These are phyloP conservation scores for Drosophila sp. DNA, from an alignment of 1,140 invertebrate species.

Conservation along the genomic window DNA sequence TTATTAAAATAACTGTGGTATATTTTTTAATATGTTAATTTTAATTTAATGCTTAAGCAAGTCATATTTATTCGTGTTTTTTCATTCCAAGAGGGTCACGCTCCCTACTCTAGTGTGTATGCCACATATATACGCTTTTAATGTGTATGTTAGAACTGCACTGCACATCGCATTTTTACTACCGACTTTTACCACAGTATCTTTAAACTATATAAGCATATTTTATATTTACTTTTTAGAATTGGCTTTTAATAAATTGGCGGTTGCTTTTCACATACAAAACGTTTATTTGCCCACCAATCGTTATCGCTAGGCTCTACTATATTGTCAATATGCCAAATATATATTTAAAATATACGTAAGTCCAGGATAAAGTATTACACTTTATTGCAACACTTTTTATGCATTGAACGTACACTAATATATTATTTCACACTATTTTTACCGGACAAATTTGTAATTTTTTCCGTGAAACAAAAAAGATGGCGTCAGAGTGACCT, in stretches of 20 bases:
- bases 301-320: conserved; percentile 32
- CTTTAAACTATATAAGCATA: conserved; percentile 4
- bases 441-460: conserved; percentile 68
- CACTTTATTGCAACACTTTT: conserved; percentile 5
- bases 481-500: conserved; percentile 55
- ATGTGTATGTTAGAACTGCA: conserved; percentile 28
- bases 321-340: conserved; percentile 22
- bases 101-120: conserved; percentile 37
- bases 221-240: not conserved
- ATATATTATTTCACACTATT: conserved; percentile 53
- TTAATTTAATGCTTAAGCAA: not conserved
- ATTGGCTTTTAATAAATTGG: conserved; percentile 32
- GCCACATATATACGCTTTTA: conserved; percentile 40
- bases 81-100: conserved; percentile 14
- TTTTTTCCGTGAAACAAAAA: conserved; percentile 60
- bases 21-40: not conserved
- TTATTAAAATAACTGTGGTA: not conserved
- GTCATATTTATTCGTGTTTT: conserved; percentile 8
- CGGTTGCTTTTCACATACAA: conserved; percentile 39
- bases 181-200: not conserved
- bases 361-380: not conserved
- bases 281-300: conserved; percentile 43
- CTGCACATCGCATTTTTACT: conserved; percentile 9
- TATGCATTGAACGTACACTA: conserved; percentile 58
- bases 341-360: not conserved